Conservation (phyloP, 2,797 vertebrate species). For the Cossypha polioptera region DNA sequence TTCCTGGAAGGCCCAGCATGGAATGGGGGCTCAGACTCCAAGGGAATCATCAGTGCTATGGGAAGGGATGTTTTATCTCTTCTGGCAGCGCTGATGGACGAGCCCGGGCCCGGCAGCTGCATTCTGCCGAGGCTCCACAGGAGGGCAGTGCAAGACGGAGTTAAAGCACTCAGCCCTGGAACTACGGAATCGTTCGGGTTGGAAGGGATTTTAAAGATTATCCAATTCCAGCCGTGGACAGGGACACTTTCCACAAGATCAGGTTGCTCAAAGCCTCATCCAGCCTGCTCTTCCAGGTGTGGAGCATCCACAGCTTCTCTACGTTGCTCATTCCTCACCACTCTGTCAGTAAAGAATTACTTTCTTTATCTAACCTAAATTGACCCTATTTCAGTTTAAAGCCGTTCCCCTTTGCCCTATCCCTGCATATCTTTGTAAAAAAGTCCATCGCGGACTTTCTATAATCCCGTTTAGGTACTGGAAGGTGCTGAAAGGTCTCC, state of each 20-base stretch:
- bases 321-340: neutral
- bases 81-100: accelerated
- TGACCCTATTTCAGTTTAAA: neutral
- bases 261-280: neutral
- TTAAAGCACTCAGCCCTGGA: neutral
- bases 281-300: neutral
- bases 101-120: neutral
- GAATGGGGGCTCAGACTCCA: too few species aligned
- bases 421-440: neutral
- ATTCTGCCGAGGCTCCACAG: neutral
- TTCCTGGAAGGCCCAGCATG: neutral
- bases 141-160: constrained; percentile 1
- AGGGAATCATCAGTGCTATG: neutral
- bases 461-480: neutral
- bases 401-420: neutral
- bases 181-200: accelerated
- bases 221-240: accelerated
- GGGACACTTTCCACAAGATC: neutral
- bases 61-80: neutral
- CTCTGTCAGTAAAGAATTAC: neutral
- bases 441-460: neutral
- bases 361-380: neutral
- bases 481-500: neutral
- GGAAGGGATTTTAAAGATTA: too few species aligned
- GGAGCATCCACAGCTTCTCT: neutral